These are phyloP conservation scores for Callionymus lyra DNA, from an alignment of 2,113 vertebrate species.

Conservation along the genomic window DNA sequence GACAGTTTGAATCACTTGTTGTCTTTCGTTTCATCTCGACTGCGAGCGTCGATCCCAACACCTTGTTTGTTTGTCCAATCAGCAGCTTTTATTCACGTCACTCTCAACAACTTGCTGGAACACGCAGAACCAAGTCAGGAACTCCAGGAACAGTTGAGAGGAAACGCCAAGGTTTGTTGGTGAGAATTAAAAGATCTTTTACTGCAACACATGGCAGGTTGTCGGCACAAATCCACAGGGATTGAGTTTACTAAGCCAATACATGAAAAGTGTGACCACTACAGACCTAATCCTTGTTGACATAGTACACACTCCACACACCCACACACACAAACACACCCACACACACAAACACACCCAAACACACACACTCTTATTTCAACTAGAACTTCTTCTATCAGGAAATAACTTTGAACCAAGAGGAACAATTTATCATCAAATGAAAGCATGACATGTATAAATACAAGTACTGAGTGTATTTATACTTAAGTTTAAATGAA, in stretches of 20 bases:
- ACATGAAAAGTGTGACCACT: constrained; percentile 29
- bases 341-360: neutral
- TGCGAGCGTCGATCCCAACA: constrained; percentile 23
- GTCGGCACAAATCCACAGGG: constrained; percentile 43
- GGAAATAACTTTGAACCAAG: too few species aligned
- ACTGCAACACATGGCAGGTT: constrained; percentile 54
- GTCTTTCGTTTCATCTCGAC: constrained; percentile 14
- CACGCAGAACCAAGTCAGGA: too few species aligned
- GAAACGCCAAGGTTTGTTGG: constrained; percentile 46
- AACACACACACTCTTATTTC: neutral
- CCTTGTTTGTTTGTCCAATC: too few species aligned
- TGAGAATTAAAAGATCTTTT: constrained; percentile 26
- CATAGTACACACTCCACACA: constrained; percentile 11
- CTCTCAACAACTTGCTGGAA: too few species aligned
- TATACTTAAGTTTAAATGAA: too few species aligned
- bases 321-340: constrained; percentile 11
- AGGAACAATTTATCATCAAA: neutral
- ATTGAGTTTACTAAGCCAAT: constrained; percentile 42
- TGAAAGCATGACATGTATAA: neutral
- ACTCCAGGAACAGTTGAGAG: too few species aligned
- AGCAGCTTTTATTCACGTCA: too few species aligned
- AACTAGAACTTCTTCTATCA: too few species aligned
- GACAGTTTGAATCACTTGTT: too few species aligned
- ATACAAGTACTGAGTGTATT: neutral
- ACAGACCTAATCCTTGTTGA: constrained; percentile 38